Percentiles rank a stretch among this genome's conserved stretches.
Evolutionary conservation across 2,797 vertebrate genomes (phyloP).

Genomic region (Pseudochromis fuscus): DNA sequence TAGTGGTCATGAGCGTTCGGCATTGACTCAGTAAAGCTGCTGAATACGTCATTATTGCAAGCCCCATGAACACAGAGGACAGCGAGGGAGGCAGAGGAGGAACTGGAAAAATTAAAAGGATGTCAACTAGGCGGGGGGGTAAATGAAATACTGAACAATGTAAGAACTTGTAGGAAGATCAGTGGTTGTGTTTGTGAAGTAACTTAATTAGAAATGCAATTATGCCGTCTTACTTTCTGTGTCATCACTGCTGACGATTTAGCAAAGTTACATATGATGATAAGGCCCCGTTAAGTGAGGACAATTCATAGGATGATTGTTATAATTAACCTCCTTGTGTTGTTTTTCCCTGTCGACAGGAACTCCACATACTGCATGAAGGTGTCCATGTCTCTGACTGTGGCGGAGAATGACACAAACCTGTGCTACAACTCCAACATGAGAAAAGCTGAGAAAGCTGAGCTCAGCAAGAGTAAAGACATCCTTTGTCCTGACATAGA

Average conservation of each 20-base stretch:
- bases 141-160: not conserved
- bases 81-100: constrained; percentile 5
- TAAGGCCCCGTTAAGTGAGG: not conserved
- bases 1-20: constrained; percentile 64
- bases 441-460: constrained; percentile 95
- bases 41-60: constrained; percentile 72
- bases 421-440: constrained; percentile 99
- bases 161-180: not conserved
- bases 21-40: constrained; percentile 78
- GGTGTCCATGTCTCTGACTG: constrained; percentile 97
- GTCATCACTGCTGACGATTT: not conserved
- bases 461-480: constrained; percentile 98
- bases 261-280: not conserved
- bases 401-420: constrained; percentile 97
- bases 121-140: constrained; percentile 21
- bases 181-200: not conserved
- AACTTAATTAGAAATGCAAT: not conserved
- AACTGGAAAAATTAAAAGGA: constrained; percentile 21
- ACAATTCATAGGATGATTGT: not conserved
- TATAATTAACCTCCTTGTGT: constrained; percentile 5
- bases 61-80: constrained; percentile 48
- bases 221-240: not conserved
- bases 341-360: constrained; percentile 82
- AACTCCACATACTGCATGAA: constrained; percentile 99
- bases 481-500: constrained; percentile 96